Conservation (phyloP, 37 sponge, comb jelly and placozoan species). For the Agelas oroides region DNA sequence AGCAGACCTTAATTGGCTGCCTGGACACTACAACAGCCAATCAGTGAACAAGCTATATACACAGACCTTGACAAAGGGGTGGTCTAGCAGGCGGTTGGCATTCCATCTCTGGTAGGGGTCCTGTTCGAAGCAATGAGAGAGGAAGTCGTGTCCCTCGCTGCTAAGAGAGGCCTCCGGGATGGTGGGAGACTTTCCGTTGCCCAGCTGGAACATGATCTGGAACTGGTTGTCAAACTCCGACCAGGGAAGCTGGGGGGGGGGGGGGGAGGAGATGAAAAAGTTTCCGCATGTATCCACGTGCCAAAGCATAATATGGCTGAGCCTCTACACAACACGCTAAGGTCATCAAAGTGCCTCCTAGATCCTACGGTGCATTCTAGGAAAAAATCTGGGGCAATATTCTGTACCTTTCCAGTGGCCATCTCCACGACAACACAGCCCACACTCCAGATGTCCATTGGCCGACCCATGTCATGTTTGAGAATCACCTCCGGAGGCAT, state of each 20-base stretch:
- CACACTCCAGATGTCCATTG: constrained; percentile 88
- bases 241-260: constrained; percentile 73
- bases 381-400: too few species aligned
- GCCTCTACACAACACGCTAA: too few species aligned
- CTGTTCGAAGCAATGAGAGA: constrained; percentile 60
- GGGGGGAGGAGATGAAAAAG: neutral
- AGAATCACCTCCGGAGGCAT: constrained; percentile 89
- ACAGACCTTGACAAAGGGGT: constrained; percentile 78
- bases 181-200: constrained; percentile 40
- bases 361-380: too few species aligned
- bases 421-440: constrained; percentile 92
- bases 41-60: neutral
- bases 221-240: constrained; percentile 77
- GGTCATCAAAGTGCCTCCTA: too few species aligned
- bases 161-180: constrained; percentile 45
- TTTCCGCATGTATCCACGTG: neutral
- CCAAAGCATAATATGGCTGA: neutral
- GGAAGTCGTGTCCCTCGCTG: constrained; percentile 75
- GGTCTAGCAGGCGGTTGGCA: constrained; percentile 55
- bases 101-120: constrained; percentile 56
- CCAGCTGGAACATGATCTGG: constrained; percentile 78
- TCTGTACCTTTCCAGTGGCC: constrained; percentile 85
- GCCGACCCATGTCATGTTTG: constrained; percentile 62
- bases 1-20: too few species aligned
- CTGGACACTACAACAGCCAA: neutral